These are phyloP conservation scores for Kryptolebias ocellatus DNA, from an alignment of 2,797 vertebrate genomes.

Conservation along the genomic window DNA sequence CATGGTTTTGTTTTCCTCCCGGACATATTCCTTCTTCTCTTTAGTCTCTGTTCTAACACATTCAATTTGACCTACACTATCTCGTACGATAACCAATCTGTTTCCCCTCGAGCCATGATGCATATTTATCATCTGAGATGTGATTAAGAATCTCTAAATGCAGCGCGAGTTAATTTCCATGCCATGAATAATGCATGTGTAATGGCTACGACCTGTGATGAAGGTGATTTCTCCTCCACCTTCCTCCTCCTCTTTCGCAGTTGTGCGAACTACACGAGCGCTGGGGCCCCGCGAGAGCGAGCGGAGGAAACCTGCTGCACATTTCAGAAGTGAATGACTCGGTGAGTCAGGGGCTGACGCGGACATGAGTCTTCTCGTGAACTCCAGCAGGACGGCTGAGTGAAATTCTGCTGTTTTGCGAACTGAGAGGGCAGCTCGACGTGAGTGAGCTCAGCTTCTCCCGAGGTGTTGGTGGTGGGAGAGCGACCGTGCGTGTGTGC, in stretches of 20 bases:
- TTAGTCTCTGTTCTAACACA: constrained; percentile 49
- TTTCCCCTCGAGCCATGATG: constrained; percentile 65
- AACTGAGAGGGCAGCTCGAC: constrained; percentile 66
- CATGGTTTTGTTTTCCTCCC: constrained; percentile 27
- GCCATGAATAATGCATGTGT: constrained; percentile 79
- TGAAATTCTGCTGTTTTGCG: constrained; percentile 63
- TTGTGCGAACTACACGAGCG: neutral
- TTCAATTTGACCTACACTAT: constrained; percentile 52
- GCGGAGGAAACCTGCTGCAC: constrained; percentile 37
- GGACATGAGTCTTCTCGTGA: constrained; percentile 58
- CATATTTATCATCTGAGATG: constrained; percentile 80
- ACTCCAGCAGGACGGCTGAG: constrained; percentile 37
- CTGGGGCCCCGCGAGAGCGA: constrained; percentile 3
- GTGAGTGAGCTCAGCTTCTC: constrained; percentile 63
- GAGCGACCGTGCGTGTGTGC: constrained; percentile 36
- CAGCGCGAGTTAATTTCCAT: constrained; percentile 74
- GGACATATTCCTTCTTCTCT: constrained; percentile 4
- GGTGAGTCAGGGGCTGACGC: constrained; percentile 66
- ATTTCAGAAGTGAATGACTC: constrained; percentile 58
- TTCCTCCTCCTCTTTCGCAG: constrained; percentile 31
- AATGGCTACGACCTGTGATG: constrained; percentile 73
- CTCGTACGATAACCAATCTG: constrained; percentile 63
- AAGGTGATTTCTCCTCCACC: constrained; percentile 76
- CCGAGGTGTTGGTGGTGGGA: constrained; percentile 49
- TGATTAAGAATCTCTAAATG: constrained; percentile 83